Conservation (phyloP, 2,797 vertebrate genomes). For the Xyrichtys novacula region DNA sequence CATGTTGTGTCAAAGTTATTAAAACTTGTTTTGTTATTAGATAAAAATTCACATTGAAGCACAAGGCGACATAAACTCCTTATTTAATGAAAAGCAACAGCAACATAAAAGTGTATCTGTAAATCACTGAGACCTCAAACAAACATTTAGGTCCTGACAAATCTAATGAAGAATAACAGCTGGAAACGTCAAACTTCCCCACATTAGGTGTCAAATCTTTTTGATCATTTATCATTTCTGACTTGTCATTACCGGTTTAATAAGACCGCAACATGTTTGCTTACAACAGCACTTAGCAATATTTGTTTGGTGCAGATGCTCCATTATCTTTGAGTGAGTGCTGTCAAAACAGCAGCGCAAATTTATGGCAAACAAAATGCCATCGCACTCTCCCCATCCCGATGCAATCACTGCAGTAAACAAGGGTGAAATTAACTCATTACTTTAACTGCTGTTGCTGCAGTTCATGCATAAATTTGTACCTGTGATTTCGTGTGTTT, state of each 20-base stretch:
- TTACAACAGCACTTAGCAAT: constrained; percentile 14
- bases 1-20: too few relatives aligned
- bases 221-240: constrained; percentile 63
- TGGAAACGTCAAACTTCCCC: constrained; percentile 66
- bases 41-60: too few relatives aligned
- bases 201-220: constrained; percentile 69
- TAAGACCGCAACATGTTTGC: constrained; percentile 15
- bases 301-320: constrained; percentile 8
- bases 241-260: constrained; percentile 18
- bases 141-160: constrained; percentile 60
- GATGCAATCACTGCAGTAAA: constrained; percentile 7
- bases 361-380: constrained; percentile 21
- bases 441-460: constrained; percentile 6
- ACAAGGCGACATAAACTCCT: too few relatives aligned
- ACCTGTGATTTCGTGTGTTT: not conserved
- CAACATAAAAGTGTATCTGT: not conserved
- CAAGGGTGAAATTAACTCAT: not conserved
- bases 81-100: too few relatives aligned
- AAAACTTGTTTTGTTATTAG: too few relatives aligned
- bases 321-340: constrained; percentile 7
- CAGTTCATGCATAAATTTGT: not conserved
- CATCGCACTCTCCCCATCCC: not conserved
- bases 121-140: constrained; percentile 23
- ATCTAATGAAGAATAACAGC: constrained; percentile 50
- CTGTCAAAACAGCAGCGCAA: constrained; percentile 6